These are phyloP conservation scores for Saimiri boliviensis DNA, from an alignment of 2,113 vertebrate species.

Conservation along the genomic window DNA sequence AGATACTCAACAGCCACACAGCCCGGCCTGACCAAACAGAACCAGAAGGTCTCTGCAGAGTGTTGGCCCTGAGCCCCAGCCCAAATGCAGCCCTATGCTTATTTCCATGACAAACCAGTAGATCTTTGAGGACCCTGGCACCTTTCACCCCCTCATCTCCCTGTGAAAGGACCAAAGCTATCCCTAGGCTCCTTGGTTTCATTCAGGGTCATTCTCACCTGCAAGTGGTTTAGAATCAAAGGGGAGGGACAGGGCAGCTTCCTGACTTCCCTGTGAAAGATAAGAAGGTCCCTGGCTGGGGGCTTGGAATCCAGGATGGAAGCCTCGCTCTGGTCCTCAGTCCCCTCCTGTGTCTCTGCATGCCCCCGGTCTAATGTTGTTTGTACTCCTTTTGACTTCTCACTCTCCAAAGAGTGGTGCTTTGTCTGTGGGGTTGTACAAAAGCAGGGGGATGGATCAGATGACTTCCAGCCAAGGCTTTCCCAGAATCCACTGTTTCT, in stretches of 20 bases:
- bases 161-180: not conserved
- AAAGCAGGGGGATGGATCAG: not conserved
- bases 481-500: not conserved
- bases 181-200: not conserved
- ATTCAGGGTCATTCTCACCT: not conserved
- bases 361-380: accelerated
- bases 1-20: accelerated
- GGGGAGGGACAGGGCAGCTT: not conserved
- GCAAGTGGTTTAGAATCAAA: not conserved
- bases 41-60: not conserved
- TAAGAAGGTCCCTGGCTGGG: not conserved
- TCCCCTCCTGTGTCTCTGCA: not conserved
- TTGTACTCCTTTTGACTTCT: not conserved
- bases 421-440: not conserved
- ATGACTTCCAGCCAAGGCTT: not conserved
- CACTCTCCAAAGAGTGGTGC: not conserved
- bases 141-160: not conserved
- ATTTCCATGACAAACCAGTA: not conserved
- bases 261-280: not conserved
- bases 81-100: not conserved
- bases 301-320: not conserved
- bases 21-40: not conserved
- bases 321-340: not conserved
- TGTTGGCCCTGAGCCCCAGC: not conserved
- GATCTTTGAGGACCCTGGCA: not conserved